Evolutionary conservation across 1,140 invertebrate species (phyloP).

Genomic region (Helicoverpa armigera): DNA sequence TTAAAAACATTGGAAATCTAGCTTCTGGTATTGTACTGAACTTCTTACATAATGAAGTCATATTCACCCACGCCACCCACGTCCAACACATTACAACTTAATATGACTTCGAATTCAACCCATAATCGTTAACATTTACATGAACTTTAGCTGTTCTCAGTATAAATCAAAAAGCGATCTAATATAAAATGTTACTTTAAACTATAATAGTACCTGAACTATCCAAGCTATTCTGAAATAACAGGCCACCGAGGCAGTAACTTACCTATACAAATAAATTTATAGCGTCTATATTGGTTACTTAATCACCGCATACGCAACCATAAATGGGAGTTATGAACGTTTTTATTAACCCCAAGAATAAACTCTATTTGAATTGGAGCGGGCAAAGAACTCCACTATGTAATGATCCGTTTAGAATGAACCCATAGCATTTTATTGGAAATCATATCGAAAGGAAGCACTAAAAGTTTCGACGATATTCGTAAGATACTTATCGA

Average conservation of each 20-base stretch:
- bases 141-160: no score
- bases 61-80: no score
- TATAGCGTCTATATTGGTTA: conserved; percentile 39
- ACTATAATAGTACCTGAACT: not conserved
- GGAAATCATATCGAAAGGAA: not conserved
- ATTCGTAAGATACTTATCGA: not conserved
- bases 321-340: conserved; percentile 52
- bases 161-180: no score
- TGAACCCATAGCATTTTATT: conserved; percentile 4
- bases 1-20: no score
- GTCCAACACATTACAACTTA: no score
- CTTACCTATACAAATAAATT: conserved; percentile 41
- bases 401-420: conserved; percentile 16
- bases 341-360: conserved; percentile 52
- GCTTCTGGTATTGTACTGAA: no score
- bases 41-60: no score
- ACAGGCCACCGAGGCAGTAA: not conserved
- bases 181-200: not conserved
- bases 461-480: conserved; percentile 2
- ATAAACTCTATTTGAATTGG: conserved; percentile 44
- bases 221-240: not conserved
- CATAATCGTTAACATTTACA: no score
- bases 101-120: no score
- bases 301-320: conserved; percentile 40
- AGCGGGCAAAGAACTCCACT: conserved; percentile 42